phyloP scores from a whole-genome alignment of 2,888 invertebrate species.

The Leucoma salicis region DNA sequence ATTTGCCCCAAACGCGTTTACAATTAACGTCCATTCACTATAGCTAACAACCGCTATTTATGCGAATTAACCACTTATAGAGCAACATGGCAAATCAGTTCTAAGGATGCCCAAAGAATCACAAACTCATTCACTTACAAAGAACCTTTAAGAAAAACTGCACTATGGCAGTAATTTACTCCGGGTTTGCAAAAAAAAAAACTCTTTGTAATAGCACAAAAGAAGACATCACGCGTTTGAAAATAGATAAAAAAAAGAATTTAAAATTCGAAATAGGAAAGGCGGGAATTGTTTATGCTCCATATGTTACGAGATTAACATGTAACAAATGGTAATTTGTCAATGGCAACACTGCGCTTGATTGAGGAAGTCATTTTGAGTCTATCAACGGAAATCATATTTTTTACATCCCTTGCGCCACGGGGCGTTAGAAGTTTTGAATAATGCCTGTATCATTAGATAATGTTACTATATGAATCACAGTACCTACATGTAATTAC shows the following conservation, averaged over 20 bases:
- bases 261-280: constrained; percentile 60
- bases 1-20: constrained; percentile 40
- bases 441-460: neutral
- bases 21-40: constrained; percentile 49
- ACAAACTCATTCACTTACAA: constrained; percentile 54
- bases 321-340: constrained; percentile 74
- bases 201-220: constrained; percentile 71
- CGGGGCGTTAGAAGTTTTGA: constrained; percentile 33
- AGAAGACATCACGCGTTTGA: constrained; percentile 68
- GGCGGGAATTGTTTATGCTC: constrained; percentile 66
- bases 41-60: constrained; percentile 51
- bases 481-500: too few relatives aligned
- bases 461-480: constrained; percentile 45
- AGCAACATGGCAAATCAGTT: constrained; percentile 60
- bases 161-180: constrained; percentile 64
- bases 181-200: constrained; percentile 69
- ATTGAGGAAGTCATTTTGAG: constrained; percentile 81
- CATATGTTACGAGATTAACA: constrained; percentile 77
- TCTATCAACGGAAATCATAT: constrained; percentile 75
- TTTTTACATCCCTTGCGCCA: constrained; percentile 63
- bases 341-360: constrained; percentile 63
- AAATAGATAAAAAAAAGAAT: constrained; percentile 49
- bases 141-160: constrained; percentile 52
- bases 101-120: constrained; percentile 58
- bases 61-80: constrained; percentile 67